phyloP scores from a whole-genome alignment of 2,113 vertebrate genomes.

The Chrysochloris asiatica region DNA sequence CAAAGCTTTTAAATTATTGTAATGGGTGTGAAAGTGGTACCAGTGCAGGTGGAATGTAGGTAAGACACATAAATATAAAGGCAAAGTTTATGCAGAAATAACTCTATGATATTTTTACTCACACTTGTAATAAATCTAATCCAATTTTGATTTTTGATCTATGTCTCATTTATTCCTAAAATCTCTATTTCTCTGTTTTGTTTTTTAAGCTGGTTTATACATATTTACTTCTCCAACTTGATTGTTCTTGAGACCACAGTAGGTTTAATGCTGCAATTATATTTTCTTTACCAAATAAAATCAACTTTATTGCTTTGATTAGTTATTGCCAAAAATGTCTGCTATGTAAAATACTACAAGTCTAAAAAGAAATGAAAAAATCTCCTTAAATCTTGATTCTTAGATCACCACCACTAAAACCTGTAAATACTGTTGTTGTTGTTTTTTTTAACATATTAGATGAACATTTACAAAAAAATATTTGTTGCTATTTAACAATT shows the following conservation, averaged over 20 bases:
- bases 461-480: neutral
- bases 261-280: neutral
- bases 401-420: neutral
- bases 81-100: neutral
- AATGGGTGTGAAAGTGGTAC: neutral
- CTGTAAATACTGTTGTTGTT: neutral
- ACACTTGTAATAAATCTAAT: neutral
- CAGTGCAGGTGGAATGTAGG: fast-evolving
- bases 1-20: neutral
- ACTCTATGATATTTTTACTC: neutral
- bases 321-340: neutral
- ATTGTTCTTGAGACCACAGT: neutral
- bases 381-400: neutral
- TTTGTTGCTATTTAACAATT: neutral
- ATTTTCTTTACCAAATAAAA: neutral
- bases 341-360: neutral
- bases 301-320: neutral
- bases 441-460: too few species aligned
- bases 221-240: neutral
- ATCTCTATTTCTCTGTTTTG: neutral
- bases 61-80: neutral
- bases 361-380: neutral
- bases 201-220: slow-evolving; percentile 10
- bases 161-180: neutral
- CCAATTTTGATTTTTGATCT: neutral